Base-by-base conservation (phyloP, 2,113 vertebrate genomes). In the Ophiodon elongatus region DNA sequence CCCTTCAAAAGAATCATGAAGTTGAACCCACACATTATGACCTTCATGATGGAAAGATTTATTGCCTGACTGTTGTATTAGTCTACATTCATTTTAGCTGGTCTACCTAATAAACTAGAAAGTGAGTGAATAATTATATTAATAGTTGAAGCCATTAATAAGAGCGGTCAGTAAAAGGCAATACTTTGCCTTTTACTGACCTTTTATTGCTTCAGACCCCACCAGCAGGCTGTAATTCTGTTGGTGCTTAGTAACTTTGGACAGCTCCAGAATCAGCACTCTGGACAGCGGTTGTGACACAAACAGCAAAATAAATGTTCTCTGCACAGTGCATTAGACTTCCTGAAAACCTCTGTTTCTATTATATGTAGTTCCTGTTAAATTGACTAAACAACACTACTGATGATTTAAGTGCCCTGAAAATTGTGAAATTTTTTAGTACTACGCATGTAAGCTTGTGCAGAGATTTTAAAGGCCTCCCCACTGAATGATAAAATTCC, bases 401-500 rank as follows among this genome's bases (percentile, higher is more conserved):
- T 50, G 59, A 79, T 65, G 6, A 39, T 63, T 25, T 7, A 23
- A 54, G 13, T 68, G 33, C 7, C 37, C 14, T 62, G 15, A 21
- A 74, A 76, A 77, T 47, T 45, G 50, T 57, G 54, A 50, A 39
- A 21, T 19, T 21, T 13, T 43, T 17, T 11, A 80, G 65, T 15
- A 45, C 29, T 80, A 59, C 29, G 35, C 29, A 63, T 41, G 21
- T 2, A 25, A 54, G 64, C 37, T 69, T 84, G 50, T 62, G 60
- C 82, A 31, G 79, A 80, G 57, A 83, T 81, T 79, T 33, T 47
- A 83, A 76, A 72, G 54, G 9, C 64, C 54, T 70, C 73, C 70
- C 84, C 15, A 21, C 68, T 75, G 72, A 71, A 75, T 78, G 80
- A 89, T 88, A 84, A 76, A 89, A 84, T 79, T 77, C 81, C 52